Base-by-base conservation (phyloP, 2,888 invertebrate genomes). In the Cancer borealis region DNA sequence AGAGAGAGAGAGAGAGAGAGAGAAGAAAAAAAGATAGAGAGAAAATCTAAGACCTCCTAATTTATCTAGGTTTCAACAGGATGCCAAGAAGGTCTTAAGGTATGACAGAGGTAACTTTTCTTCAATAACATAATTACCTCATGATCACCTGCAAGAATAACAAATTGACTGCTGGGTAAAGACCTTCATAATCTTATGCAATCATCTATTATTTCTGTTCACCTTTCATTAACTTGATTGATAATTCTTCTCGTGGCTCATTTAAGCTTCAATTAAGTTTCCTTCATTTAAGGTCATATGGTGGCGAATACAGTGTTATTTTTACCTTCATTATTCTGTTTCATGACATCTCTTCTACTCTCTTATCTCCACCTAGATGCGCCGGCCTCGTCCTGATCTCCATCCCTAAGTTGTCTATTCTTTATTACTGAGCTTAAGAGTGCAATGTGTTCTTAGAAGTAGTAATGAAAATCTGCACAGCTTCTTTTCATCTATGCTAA, bases 1-100 rank as follows among this genome's bases (percentile, higher is more conserved):
- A 73, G n/a, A 73, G 66, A 73, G 66, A 73, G 66, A 73, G n/a
- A 66, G 6, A 73, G 26, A 73, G 73, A 73, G 73, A 73, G 73
- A 73, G 26, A 73, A 73, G 73, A 73, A 10, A 73, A n/a, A 73
- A 6, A 73, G n/a, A 73, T n/a, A 73, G 66, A 73, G 66, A 73
- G n/a, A 66, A 0, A 73, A 39, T 39, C 39, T 2, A 39, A 39
- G 2, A 39, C 39, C 2, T 39, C 39, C 39, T 39, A 39, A 39
- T 39, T 39, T 39, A 39, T 39, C 2, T 3, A 60, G 21, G 60
- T 21, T 17, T 21, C 60, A 60, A 14, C 17, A 21, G 60, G 17
- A 17, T 10, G 60, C 21, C 60, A 60, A 21, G 21, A 60, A 21
- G 17, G 21, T 21, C 60, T 2, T 39, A 39, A 21, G 60, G 60